Conservation (phyloP, 1,140 invertebrate species). For the Heliconius himera region DNA sequence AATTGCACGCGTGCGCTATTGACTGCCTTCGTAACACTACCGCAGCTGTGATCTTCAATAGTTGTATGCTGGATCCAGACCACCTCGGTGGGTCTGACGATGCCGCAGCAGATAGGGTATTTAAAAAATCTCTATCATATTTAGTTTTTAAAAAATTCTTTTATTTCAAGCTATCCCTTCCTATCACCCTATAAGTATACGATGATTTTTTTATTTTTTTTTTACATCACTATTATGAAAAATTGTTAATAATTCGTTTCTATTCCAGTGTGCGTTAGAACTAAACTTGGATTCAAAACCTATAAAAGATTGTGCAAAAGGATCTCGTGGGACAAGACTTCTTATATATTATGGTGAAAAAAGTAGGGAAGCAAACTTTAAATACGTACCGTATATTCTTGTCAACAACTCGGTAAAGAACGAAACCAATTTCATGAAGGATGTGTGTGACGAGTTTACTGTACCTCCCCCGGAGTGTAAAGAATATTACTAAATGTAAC, state of each 20-base stretch:
- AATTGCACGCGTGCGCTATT: slow-evolving; percentile 85
- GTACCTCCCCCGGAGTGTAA: slow-evolving; percentile 27
- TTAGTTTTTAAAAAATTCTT: no score
- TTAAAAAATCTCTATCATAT: no score
- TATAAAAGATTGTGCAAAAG: slow-evolving; percentile 64
- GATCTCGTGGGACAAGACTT: slow-evolving; percentile 49
- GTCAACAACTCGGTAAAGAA: slow-evolving; percentile 51
- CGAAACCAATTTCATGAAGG: slow-evolving; percentile 44
- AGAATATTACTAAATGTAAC: background rate
- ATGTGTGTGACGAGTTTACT: slow-evolving; percentile 49
- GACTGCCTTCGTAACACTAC: slow-evolving; percentile 58
- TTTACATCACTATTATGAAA: background rate
- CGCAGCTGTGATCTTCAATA: slow-evolving; percentile 51
- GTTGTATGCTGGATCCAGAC: slow-evolving; percentile 54
- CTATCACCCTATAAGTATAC: background rate
- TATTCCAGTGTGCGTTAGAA: background rate
- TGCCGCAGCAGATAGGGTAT: no score
- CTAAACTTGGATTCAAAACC: slow-evolving; percentile 40
- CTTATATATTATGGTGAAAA: slow-evolving; percentile 60
- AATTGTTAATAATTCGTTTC: background rate
- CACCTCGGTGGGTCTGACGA: slow-evolving; percentile 51
- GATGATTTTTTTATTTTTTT: background rate
- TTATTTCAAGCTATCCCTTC: no score
- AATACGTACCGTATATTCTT: slow-evolving; percentile 58
- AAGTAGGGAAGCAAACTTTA: slow-evolving; percentile 49